phyloP scores from a whole-genome alignment of 2,888 invertebrate species.

The Cantharis rustica region DNA sequence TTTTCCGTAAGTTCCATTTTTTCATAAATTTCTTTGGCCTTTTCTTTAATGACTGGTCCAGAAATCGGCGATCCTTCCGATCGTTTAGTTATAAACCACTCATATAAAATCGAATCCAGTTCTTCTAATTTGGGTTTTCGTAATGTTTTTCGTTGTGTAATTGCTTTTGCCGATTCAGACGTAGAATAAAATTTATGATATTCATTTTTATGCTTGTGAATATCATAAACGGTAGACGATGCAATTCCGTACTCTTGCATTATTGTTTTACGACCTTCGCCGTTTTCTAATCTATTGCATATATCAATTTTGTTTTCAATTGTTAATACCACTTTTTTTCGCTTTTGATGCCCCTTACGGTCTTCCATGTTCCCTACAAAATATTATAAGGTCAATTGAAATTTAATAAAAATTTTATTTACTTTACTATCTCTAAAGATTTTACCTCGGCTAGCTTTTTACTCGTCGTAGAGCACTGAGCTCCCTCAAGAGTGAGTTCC shows the following conservation, averaged over 20 bases:
- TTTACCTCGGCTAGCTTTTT: too few species aligned
- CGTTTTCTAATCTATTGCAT: background rate
- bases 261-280: background rate
- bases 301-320: background rate
- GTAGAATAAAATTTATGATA: background rate
- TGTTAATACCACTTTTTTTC: background rate
- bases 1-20: background rate
- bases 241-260: background rate
- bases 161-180: background rate
- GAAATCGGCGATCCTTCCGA: background rate
- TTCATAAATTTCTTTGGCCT: background rate
- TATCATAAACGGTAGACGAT: background rate
- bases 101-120: background rate
- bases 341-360: too few species aligned
- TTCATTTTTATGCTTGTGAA: background rate
- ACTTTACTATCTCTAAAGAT: too few species aligned
- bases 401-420: too few species aligned
- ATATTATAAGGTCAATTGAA: too few species aligned
- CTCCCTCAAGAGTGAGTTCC: too few species aligned
- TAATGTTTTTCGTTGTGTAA: background rate
- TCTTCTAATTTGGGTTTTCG: background rate
- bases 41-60: background rate
- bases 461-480: too few species aligned
- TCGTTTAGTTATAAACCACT: background rate
- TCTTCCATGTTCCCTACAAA: too few species aligned